A percentile compares a stretch with the other conserved stretches of the same genome.
phyloP scores from a whole-genome alignment of 2,888 invertebrate species.

The Sepioteuthis lessoniana region DNA sequence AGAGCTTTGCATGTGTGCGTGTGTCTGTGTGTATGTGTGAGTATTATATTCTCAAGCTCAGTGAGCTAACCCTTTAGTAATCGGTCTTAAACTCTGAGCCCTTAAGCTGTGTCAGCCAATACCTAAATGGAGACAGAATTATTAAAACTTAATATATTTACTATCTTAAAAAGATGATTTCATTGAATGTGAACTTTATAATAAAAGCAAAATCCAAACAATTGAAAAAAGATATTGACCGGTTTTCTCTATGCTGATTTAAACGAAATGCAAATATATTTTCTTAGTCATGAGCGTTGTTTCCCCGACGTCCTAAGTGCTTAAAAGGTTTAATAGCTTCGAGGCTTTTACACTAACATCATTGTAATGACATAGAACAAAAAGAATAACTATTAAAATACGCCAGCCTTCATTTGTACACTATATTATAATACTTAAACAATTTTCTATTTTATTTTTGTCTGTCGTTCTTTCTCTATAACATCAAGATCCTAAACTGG shows the following conservation, averaged over 20 bases:
- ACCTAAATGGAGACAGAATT: background rate
- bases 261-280: conserved; percentile 6
- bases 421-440: background rate
- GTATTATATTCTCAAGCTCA: too few relatives aligned
- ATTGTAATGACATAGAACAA: conserved; percentile 21
- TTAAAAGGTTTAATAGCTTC: conserved; percentile 33
- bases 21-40: too few relatives aligned
- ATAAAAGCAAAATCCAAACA: background rate
- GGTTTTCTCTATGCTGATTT: background rate
- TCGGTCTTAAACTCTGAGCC: too few relatives aligned
- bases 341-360: background rate
- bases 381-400: background rate
- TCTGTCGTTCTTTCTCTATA: background rate
- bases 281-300: background rate
- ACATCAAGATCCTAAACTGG: background rate
- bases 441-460: background rate
- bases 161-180: background rate
- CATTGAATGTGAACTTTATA: background rate
- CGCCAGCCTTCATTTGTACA: conserved; percentile 17
- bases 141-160: background rate
- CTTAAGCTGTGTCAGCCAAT: too few relatives aligned
- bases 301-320: background rate
- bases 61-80: too few relatives aligned
- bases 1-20: too few relatives aligned
- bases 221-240: background rate